Conservation (phyloP, 2,113 vertebrate genomes). For the Ranitomeya imitator region DNA sequence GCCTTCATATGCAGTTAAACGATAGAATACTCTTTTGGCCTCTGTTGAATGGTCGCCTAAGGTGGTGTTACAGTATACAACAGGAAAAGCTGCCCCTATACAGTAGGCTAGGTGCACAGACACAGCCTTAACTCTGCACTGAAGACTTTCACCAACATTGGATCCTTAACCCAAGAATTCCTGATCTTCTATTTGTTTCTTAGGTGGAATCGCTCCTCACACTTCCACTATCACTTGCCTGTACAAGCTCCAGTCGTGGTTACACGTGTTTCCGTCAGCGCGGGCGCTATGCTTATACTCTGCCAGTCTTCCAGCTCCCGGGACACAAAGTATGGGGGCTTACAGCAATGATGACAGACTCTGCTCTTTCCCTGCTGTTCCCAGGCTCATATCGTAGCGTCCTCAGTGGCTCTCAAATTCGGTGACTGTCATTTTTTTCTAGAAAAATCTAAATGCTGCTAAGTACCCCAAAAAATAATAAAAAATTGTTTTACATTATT, state of each 20-base stretch:
- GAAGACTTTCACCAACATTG: not conserved
- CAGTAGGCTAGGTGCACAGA: too few relatives aligned
- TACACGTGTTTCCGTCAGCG: conserved; percentile 85
- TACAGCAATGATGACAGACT: conserved; percentile 80
- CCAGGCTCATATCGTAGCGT: conserved; percentile 61
- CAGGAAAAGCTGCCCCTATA: too few relatives aligned
- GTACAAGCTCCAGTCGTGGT: conserved; percentile 76
- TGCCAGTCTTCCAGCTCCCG: conserved; percentile 83
- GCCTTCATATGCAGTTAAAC: too few relatives aligned
- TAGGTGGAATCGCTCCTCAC: conserved; percentile 90
- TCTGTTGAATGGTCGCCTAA: too few relatives aligned
- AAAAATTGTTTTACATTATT: not conserved
- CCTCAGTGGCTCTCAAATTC: not conserved
- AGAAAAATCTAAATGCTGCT: not conserved
- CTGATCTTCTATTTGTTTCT: conserved; percentile 69
- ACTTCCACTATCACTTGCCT: conserved; percentile 80
- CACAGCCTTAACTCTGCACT: not conserved
- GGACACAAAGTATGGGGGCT: conserved; percentile 90
- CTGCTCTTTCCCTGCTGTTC: conserved; percentile 75
- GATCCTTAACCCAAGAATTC: not conserved
- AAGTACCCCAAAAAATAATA: not conserved
- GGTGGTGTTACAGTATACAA: too few relatives aligned
- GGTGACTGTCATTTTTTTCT: not conserved
- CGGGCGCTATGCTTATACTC: conserved; percentile 77
- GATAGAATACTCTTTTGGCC: too few relatives aligned